Percentiles rank a stretch among this genome's conserved stretches.
Evolutionary conservation across 2,888 invertebrate species (phyloP).

Genomic region (Philhelius pedissequus): DNA sequence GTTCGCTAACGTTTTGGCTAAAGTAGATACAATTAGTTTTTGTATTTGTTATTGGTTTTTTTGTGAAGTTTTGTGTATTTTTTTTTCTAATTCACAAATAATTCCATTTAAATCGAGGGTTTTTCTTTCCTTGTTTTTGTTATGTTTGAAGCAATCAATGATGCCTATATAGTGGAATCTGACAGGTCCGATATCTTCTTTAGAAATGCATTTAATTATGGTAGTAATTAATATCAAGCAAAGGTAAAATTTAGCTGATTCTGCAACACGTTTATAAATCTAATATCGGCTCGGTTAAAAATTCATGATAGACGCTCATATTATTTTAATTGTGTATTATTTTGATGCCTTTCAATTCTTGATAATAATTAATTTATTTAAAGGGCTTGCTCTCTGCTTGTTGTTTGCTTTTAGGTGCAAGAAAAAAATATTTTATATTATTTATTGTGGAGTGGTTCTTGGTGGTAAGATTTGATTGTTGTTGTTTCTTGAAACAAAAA

Average conservation of each 20-base stretch:
- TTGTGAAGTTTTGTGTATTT: background rate
- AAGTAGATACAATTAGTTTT: background rate
- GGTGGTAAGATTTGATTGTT: conserved; percentile 58
- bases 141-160: conserved; percentile 42
- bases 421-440: conserved; percentile 43
- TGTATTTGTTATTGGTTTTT: background rate
- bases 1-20: background rate
- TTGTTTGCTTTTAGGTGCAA: conserved; percentile 39
- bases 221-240: background rate
- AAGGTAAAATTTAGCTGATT: background rate
- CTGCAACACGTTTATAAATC: background rate
- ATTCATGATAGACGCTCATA: background rate
- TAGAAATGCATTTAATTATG: background rate
- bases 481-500: conserved; percentile 41
- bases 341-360: conserved; percentile 20
- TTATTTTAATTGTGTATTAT: conserved; percentile 12
- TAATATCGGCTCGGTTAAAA: background rate
- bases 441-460: conserved; percentile 50
- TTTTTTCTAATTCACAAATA: conserved; percentile 21
- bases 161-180: background rate
- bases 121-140: conserved; percentile 48
- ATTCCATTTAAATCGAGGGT: conserved; percentile 54
- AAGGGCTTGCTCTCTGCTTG: conserved; percentile 54
- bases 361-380: conserved; percentile 35
- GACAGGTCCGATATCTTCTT: background rate